Percentiles rank a stretch among this genome's conserved stretches.
phyloP scores from a whole-genome alignment of 1,140 invertebrate genomes.

The Drosophila sechellia region DNA sequence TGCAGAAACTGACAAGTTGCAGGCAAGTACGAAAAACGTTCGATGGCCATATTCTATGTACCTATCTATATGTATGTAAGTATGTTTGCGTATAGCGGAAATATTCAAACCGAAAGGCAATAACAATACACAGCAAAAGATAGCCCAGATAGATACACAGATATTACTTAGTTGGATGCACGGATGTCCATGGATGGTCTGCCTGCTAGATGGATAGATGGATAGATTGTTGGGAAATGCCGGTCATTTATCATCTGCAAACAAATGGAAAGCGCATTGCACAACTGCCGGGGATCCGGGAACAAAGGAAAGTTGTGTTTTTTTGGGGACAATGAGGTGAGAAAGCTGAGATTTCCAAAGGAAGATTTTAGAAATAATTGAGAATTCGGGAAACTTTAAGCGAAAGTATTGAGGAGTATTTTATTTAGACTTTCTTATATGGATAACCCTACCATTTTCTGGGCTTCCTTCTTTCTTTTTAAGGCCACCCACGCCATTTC shows the following conservation, averaged over 20 bases:
- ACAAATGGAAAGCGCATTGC: slow-evolving; percentile 44
- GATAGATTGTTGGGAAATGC: slow-evolving; percentile 46
- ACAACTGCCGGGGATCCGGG: slow-evolving; percentile 17
- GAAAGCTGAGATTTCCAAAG: slow-evolving; percentile 1
- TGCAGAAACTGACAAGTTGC: slow-evolving; percentile 80
- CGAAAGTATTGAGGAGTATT: not conserved
- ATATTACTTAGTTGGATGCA: slow-evolving; percentile 52
- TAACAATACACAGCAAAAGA: slow-evolving; percentile 50
- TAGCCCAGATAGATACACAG: slow-evolving; percentile 58
- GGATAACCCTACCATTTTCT: no score
- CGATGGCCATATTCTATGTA: slow-evolving; percentile 64
- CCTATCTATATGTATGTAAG: not conserved
- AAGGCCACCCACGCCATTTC: slow-evolving; percentile 20
- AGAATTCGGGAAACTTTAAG: not conserved
- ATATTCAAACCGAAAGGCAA: slow-evolving; percentile 47
- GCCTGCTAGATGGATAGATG: slow-evolving; percentile 12
- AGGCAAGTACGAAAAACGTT: slow-evolving; percentile 60
- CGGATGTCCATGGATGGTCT: slow-evolving; percentile 14
- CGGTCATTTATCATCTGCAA: slow-evolving; percentile 68
- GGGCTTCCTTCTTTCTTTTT: not conserved
- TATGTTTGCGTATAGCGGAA: slow-evolving; percentile 19
- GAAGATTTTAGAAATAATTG: not conserved
- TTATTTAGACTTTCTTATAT: no score
- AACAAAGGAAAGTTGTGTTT: slow-evolving; percentile 12
- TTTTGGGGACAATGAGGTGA: slow-evolving; percentile 14